Percentiles rank a stretch among this genome's conserved stretches.
Evolutionary conservation across 2,113 vertebrate genomes (phyloP).

Genomic region (Salvelinus namaycush): DNA sequence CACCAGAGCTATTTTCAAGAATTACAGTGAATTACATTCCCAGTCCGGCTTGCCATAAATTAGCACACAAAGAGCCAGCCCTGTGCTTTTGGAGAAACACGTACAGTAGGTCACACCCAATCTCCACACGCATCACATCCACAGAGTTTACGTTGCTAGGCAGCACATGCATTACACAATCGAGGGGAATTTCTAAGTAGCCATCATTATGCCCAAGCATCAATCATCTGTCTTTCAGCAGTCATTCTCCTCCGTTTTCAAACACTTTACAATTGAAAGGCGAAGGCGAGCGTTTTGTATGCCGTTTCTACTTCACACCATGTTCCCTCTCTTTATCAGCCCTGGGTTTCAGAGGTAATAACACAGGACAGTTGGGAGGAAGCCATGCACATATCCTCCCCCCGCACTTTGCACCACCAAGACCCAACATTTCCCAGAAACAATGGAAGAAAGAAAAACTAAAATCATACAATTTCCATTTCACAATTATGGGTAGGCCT

Average conservation of each 20-base stretch:
- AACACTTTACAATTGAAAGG: neutral
- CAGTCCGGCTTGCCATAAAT: conserved; percentile 23
- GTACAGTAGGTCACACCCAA: conserved; percentile 6
- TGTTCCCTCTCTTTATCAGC: neutral
- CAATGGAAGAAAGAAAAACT: neutral
- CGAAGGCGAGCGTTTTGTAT: neutral
- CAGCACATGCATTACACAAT: conserved; percentile 20
- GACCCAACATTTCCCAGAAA: neutral
- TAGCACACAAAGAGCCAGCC: conserved; percentile 8
- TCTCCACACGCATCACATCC: neutral
- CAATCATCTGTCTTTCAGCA: neutral
- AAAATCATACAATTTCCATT: neutral
- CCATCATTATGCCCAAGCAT: neutral
- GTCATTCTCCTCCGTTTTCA: neutral
- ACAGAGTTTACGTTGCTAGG: conserved; percentile 7
- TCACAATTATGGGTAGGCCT: neutral
- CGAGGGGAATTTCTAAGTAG: neutral
- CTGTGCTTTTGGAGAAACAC: neutral
- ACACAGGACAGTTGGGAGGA: conserved; percentile 5
- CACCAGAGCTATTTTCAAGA: conserved; percentile 26
- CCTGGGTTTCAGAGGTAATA: neutral
- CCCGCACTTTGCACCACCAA: neutral
- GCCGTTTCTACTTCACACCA: neutral
- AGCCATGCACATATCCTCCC: neutral
- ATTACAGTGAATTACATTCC: conserved; percentile 30